Conservation (phyloP, 2,797 vertebrate species). For the Tympanoctomys barrerae region DNA sequence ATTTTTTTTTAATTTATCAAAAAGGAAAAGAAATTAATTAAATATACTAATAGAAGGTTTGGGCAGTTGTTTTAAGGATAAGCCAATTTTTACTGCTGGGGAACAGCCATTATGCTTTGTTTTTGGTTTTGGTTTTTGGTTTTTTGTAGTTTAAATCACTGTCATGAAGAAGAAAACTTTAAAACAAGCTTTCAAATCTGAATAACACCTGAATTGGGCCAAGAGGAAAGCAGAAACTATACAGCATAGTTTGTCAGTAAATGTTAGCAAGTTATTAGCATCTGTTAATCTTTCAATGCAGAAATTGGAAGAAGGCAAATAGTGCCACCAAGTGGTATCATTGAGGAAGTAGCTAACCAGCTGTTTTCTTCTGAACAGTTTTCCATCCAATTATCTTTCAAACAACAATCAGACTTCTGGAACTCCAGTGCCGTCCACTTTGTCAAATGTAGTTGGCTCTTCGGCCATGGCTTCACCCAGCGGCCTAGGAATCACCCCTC, state of each 20-base stretch:
- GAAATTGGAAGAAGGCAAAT: slow-evolving; percentile 65
- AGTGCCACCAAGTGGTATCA: slow-evolving; percentile 70
- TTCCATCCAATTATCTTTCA: slow-evolving; percentile 95
- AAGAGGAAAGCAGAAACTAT: not conserved
- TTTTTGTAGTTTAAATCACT: slow-evolving; percentile 20
- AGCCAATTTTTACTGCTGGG: not conserved
- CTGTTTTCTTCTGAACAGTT: slow-evolving; percentile 88
- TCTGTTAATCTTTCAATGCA: slow-evolving; percentile 3
- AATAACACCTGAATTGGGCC: not conserved
- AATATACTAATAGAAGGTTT: not conserved
- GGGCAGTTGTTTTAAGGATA: slow-evolving; percentile 23
- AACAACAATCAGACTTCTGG: slow-evolving; percentile 96
- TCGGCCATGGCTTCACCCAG: slow-evolving; percentile 91
- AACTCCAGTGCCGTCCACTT: slow-evolving; percentile 90
- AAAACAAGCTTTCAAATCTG: slow-evolving; percentile 43
- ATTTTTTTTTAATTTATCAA: slow-evolving; percentile 32
- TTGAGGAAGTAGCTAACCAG: slow-evolving; percentile 53
- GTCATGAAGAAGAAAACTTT: slow-evolving; percentile 43
- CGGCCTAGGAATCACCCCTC: slow-evolving; percentile 88
- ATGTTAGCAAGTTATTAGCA: not conserved
- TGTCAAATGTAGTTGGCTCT: slow-evolving; percentile 91
- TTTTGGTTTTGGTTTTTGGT: not conserved
- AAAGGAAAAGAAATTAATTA: not conserved
- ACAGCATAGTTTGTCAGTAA: not conserved
- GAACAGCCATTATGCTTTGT: not conserved